These are phyloP conservation scores for Amia ocellicauda DNA, from an alignment of 2,113 vertebrate species.

Conservation along the genomic window DNA sequence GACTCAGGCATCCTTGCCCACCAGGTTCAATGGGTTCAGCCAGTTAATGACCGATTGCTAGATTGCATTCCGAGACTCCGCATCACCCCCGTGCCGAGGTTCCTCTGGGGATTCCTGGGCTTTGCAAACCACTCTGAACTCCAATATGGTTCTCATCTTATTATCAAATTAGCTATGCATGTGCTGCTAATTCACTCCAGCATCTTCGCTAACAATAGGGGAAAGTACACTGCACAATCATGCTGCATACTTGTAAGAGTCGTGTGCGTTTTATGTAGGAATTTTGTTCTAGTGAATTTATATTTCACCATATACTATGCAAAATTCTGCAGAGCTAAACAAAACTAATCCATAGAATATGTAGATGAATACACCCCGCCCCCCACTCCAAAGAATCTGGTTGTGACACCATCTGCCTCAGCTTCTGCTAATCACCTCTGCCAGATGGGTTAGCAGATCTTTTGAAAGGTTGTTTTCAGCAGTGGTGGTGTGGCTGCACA, in stretches of 20 bases:
- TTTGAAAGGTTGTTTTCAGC: conserved; percentile 36
- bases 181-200: neutral
- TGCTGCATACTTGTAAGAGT: no score
- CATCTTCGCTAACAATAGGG: neutral
- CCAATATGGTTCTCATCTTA: neutral
- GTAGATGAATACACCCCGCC: conserved; percentile 47
- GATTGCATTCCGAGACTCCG: conserved; percentile 68
- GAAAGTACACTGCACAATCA: neutral
- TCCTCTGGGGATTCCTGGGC: conserved; percentile 61
- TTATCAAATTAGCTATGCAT: neutral
- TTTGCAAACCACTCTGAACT: conserved; percentile 51
- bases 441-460: conserved; percentile 55
- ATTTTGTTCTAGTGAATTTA: conserved; percentile 17
- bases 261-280: no score
- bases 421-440: conserved; percentile 58
- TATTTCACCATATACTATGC: conserved; percentile 18
- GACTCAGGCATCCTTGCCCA: conserved; percentile 58
- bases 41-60: conserved; percentile 72
- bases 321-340: conserved; percentile 27
- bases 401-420: conserved; percentile 49
- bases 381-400: conserved; percentile 40
- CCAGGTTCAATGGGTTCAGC: conserved; percentile 71
- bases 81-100: conserved; percentile 52
- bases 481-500: conserved; percentile 26
- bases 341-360: conserved; percentile 29